phyloP scores from a whole-genome alignment of 2,113 vertebrate species.

The Megaceryle maxima region DNA sequence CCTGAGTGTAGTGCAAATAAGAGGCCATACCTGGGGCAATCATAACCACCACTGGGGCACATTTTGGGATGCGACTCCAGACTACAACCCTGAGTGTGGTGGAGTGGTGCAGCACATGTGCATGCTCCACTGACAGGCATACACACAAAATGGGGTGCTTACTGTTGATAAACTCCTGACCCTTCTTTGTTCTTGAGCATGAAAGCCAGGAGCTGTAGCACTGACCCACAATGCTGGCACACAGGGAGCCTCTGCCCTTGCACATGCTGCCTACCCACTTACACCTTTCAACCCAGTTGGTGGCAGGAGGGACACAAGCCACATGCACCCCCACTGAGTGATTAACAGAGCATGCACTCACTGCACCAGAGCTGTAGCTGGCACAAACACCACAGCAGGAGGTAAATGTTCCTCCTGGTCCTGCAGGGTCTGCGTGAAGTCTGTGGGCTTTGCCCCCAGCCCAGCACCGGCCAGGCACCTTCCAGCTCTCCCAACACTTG shows the following conservation, averaged over 20 bases:
- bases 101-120: rapidly evolving
- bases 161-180: not conserved
- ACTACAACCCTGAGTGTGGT: not conserved
- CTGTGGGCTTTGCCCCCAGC: not conserved
- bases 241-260: not conserved
- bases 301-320: not conserved
- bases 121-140: rapidly evolving
- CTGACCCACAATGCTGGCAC: rapidly evolving
- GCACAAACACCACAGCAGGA: not conserved
- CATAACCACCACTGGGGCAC: not conserved
- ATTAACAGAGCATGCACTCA: not conserved
- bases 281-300: not conserved
- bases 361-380: not conserved
- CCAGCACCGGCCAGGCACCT: not conserved
- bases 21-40: not conserved
- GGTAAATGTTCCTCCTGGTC: not conserved
- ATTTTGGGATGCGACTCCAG: not conserved
- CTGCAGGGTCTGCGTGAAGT: not conserved
- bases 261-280: rapidly evolving
- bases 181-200: not conserved
- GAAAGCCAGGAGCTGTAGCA: not conserved
- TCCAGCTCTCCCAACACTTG: not conserved
- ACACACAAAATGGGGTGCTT: rapidly evolving
- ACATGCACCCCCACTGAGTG: too few species aligned
- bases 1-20: not conserved